Base-by-base conservation (phyloP, 2,113 vertebrate genomes). In the Pygoscelis adeliae region DNA sequence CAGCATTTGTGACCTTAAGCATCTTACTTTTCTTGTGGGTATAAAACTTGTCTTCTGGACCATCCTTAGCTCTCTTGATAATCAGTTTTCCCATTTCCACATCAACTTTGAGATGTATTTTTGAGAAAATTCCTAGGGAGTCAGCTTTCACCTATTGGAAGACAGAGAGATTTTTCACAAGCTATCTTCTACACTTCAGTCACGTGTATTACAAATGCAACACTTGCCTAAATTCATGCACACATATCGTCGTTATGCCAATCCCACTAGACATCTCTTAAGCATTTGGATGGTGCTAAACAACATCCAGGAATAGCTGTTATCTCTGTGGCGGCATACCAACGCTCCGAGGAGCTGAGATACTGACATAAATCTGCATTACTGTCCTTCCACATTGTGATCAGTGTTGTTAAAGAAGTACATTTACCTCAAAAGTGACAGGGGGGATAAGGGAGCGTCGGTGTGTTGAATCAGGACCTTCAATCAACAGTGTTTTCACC, bases 1-100 rank as follows among this genome's bases (percentile, higher is more conserved):
- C 56, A 46, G 44, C 15, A 6, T 8, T 27, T 26, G 6, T 15
- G 56, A 84, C 5, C 6, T 15, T 22, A 49, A 46, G 56, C 52
- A 46, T 59, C 99, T 98, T 99, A 99, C 99, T 99, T 99, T 99
- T 99, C 90, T 99, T 99, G 97, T 99, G 99, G 40, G 98, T 98
- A 95, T 98, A 99, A 97, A 98, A 99, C 93, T 99, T 99, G 94
- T 99, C 99, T 87, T 99, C 99, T 13, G 99, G 98, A 4, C 99
- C 99, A 47, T 99, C 99, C 97, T 99, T 99, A 58, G 99, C 98
- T 94, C 99, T 99, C 97, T 99, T 99, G 84, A 99, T 97, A 84
- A 98, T 99, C 76, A 99, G 96, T 92, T 99, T 99, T 82, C 99
- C 99, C 76, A 98, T 98, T 97, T 99, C 99, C 49, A 99, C 99